Evolutionary conservation across 2,888 invertebrate genomes (phyloP).

Genomic region (Gari tellinella): DNA sequence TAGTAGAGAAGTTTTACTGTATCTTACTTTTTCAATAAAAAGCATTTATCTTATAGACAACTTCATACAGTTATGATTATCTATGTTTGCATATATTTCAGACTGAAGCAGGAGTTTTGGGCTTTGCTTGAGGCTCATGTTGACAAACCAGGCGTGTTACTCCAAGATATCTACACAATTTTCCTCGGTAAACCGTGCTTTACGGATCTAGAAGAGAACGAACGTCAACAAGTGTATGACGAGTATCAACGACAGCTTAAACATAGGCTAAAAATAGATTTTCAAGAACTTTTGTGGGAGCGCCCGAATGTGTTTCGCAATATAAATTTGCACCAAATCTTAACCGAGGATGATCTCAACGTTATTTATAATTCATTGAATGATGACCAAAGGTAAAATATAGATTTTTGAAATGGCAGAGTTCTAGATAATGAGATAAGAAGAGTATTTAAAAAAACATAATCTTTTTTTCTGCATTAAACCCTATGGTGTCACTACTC

Average conservation of each 20-base stretch:
- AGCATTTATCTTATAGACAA: too few relatives aligned
- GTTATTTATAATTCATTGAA: conserved; percentile 82
- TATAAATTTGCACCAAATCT: conserved; percentile 94
- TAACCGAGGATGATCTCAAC: conserved; percentile 96
- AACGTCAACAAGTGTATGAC: conserved; percentile 96
- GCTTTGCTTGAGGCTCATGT: conserved; percentile 94
- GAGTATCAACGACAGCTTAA: conserved; percentile 90
- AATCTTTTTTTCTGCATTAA: too few relatives aligned
- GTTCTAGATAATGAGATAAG: too few relatives aligned
- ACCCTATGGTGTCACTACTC: too few relatives aligned
- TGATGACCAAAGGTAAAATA: conserved; percentile 66
- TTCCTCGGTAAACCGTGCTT: conserved; percentile 98
- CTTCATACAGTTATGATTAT: too few relatives aligned
- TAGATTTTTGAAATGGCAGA: too few relatives aligned
- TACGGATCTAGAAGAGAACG: conserved; percentile 94
- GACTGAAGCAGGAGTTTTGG: conserved; percentile 97
- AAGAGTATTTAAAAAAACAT: too few relatives aligned
- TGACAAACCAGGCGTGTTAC: conserved; percentile 89
- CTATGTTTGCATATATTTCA: conserved; percentile 84
- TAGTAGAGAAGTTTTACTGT: too few relatives aligned
- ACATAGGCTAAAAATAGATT: conserved; percentile 94
- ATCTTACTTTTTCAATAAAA: too few relatives aligned
- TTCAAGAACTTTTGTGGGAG: conserved; percentile 96
- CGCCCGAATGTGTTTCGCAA: conserved; percentile 97
- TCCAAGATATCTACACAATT: conserved; percentile 92